Conservation (phyloP, 1,140 invertebrate genomes). For the Saxidomus purpurata region DNA sequence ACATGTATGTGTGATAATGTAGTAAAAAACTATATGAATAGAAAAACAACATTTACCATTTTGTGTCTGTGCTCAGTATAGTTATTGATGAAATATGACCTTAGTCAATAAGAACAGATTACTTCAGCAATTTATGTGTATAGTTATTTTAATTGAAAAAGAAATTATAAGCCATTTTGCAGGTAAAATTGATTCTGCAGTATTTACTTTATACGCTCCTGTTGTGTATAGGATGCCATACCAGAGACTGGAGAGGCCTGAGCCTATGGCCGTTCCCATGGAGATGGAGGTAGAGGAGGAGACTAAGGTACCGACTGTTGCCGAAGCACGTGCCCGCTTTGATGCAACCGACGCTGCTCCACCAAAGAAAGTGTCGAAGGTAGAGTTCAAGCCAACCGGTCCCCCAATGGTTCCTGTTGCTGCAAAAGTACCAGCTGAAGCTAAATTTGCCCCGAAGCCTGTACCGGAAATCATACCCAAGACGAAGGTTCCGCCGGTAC, state of each 20-base stretch:
- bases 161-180: no score
- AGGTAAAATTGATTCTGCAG: no score
- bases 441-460: not conserved
- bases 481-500: constrained; percentile 26
- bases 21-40: no score
- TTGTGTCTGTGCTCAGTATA: no score
- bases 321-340: constrained; percentile 73
- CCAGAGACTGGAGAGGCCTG: constrained; percentile 47
- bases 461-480: constrained; percentile 36
- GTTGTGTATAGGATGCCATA: constrained; percentile 46
- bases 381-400: constrained; percentile 42
- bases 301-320: constrained; percentile 68
- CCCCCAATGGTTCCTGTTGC: constrained; percentile 39
- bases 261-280: constrained; percentile 62
- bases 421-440: not conserved
- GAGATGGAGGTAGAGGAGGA: constrained; percentile 73
- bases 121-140: no score
- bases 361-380: constrained; percentile 46
- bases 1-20: no score
- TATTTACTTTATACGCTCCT: not conserved
- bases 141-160: no score
- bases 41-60: no score
- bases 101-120: no score
- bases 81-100: no score
- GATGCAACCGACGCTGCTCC: constrained; percentile 57